A percentile compares a stretch with the other conserved stretches of the same genome.
Evolutionary conservation across 2,113 vertebrate species (phyloP).

Genomic region (Pseudois nayaur): DNA sequence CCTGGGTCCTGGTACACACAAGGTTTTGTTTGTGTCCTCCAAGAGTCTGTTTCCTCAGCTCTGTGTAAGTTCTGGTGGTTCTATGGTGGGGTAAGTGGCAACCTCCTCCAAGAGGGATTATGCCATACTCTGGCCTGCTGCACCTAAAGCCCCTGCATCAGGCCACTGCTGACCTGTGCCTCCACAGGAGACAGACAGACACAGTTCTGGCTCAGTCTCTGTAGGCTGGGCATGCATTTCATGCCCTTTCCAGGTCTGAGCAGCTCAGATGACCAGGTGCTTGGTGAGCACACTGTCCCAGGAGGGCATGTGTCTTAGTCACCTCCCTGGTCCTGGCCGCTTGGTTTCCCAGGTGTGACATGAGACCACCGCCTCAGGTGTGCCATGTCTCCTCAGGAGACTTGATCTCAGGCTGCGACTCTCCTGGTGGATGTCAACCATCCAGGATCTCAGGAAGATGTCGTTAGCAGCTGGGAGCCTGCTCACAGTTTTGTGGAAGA

Average conservation of each 20-base stretch:
- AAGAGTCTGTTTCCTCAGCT: neutral
- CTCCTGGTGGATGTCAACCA: neutral
- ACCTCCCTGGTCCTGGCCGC: accelerated
- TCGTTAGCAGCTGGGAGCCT: neutral
- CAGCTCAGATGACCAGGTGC: neutral
- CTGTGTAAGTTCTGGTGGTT: neutral
- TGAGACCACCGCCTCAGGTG: neutral
- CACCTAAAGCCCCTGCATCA: neutral
- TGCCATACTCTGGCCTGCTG: neutral
- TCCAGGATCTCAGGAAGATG: neutral
- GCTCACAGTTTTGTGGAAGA: neutral
- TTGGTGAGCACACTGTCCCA: neutral
- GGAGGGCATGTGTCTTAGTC: neutral
- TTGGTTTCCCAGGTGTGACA: neutral
- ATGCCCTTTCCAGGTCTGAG: neutral
- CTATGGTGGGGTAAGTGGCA: neutral
- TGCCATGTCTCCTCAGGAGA: neutral
- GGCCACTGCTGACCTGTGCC: neutral
- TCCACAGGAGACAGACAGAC: neutral
- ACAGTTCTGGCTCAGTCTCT: neutral
- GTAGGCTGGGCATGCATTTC: accelerated
- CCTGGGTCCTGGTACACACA: neutral
- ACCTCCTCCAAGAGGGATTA: neutral
- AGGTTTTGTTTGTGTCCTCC: neutral
- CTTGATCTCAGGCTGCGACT: neutral